Evolutionary conservation across 2,797 vertebrate genomes (phyloP).

Genomic region (Heliangelus exortis): DNA sequence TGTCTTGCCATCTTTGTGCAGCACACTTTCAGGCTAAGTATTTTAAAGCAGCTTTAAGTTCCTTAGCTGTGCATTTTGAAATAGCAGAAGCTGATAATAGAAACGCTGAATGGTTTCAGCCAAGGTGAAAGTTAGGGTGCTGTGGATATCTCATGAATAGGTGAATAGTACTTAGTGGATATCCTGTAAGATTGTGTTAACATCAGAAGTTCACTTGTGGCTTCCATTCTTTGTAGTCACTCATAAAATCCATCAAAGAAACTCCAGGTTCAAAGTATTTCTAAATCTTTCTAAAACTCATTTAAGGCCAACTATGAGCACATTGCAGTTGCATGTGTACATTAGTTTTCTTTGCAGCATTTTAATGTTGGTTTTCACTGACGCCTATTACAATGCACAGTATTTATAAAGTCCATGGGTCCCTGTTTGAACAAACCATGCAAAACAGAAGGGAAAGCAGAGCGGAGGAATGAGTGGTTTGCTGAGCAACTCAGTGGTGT

Average conservation of each 20-base stretch:
- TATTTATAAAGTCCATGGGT: neutral
- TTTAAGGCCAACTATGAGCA: neutral
- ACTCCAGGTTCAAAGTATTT: neutral
- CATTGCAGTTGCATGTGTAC: neutral
- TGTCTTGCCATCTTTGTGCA: neutral
- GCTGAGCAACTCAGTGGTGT: neutral
- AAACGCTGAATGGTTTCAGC: neutral
- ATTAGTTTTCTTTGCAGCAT: neutral
- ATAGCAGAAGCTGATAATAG: neutral
- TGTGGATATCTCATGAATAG: neutral
- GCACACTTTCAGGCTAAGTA: neutral
- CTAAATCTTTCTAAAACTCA: neutral
- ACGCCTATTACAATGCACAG: neutral
- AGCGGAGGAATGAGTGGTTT: neutral
- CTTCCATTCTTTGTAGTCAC: neutral
- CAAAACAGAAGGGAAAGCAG: neutral
- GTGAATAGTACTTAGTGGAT: neutral
- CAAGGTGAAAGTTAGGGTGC: neutral
- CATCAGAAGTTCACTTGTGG: neutral
- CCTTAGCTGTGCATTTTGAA: neutral
- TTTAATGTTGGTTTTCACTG: neutral
- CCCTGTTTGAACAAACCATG: neutral
- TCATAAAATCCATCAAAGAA: neutral
- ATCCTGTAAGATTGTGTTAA: neutral
- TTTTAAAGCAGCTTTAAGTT: neutral